Percentiles rank a stretch among this genome's conserved stretches.
These are phyloP conservation scores for Heliconius himera DNA, from an alignment of 1,140 invertebrate genomes.

Conservation along the genomic window DNA sequence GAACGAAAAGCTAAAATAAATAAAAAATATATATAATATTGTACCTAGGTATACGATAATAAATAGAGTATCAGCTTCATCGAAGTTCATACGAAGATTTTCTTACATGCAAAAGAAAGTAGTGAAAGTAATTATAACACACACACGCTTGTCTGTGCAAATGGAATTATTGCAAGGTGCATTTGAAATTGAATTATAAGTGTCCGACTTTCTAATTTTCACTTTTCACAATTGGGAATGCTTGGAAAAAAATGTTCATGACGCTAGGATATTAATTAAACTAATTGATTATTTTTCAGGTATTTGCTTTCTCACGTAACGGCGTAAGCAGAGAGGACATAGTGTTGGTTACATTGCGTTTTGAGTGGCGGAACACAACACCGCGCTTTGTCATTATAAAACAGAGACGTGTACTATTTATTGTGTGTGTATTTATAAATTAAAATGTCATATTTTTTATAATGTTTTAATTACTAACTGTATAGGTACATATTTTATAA, in stretches of 20 bases:
- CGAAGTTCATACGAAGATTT: slow-evolving; percentile 44
- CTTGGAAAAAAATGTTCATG: slow-evolving; percentile 24
- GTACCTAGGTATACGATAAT: not conserved
- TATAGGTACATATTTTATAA: too few relatives aligned
- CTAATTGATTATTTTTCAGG: not conserved
- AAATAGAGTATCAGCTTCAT: slow-evolving; percentile 34
- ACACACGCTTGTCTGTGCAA: slow-evolving; percentile 51
- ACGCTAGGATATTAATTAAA: not conserved
- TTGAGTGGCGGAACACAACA: too few relatives aligned
- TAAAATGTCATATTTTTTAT: too few relatives aligned
- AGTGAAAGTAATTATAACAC: slow-evolving; percentile 58
- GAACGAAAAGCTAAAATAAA: too few relatives aligned
- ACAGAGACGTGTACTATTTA: too few relatives aligned
- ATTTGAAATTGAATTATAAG: slow-evolving; percentile 55
- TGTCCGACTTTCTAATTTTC: slow-evolving; percentile 62
- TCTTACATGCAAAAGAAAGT: slow-evolving; percentile 50
- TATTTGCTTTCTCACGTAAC: not conserved
- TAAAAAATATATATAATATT: not conserved
- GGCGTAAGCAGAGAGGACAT: too few relatives aligned
- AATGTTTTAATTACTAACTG: too few relatives aligned
- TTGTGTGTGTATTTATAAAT: too few relatives aligned
- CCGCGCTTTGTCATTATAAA: too few relatives aligned
- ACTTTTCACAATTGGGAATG: slow-evolving; percentile 34
- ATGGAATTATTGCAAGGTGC: slow-evolving; percentile 62
- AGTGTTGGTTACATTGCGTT: too few relatives aligned